Evolutionary conservation across 2,113 vertebrate species (phyloP).

Genomic region (Mus musculus): DNA sequence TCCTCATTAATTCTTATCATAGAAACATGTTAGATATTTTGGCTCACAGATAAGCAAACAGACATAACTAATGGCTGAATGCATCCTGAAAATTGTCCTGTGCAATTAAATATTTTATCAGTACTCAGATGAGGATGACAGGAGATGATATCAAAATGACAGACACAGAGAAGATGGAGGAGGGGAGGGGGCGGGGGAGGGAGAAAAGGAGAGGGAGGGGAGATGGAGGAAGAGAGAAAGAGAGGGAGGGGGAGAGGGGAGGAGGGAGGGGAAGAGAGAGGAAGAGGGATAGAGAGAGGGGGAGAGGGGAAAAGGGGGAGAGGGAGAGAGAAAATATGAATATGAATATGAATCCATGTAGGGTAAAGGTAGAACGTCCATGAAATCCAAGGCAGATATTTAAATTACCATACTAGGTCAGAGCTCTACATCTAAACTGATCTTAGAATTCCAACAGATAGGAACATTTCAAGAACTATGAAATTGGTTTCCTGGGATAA

Average conservation of each 20-base stretch:
- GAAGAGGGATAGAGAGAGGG: too few relatives aligned
- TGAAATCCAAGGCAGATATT: constrained; percentile 22
- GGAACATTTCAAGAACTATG: neutral
- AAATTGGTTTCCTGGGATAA: neutral
- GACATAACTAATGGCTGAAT: neutral
- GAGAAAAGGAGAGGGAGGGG: too few relatives aligned
- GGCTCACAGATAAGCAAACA: neutral
- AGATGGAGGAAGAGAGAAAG: too few relatives aligned
- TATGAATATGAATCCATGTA: neutral
- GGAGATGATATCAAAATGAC: neutral
- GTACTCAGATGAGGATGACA: neutral
- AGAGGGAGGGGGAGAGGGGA: neutral
- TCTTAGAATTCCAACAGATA: constrained; percentile 22
- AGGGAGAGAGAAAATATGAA: neutral
- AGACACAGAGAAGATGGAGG: neutral
- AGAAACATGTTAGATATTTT: neutral
- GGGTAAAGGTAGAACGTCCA: neutral
- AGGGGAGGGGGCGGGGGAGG: too few relatives aligned
- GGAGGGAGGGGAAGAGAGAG: neutral
- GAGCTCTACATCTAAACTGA: neutral
- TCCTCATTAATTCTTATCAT: neutral
- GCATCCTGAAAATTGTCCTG: neutral
- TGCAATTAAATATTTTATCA: neutral
- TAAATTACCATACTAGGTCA: neutral
- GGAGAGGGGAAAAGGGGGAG: neutral